phyloP scores from a whole-genome alignment of 1,140 invertebrate species.

The fruit fly (Drosophila melanogaster) region DNA sequence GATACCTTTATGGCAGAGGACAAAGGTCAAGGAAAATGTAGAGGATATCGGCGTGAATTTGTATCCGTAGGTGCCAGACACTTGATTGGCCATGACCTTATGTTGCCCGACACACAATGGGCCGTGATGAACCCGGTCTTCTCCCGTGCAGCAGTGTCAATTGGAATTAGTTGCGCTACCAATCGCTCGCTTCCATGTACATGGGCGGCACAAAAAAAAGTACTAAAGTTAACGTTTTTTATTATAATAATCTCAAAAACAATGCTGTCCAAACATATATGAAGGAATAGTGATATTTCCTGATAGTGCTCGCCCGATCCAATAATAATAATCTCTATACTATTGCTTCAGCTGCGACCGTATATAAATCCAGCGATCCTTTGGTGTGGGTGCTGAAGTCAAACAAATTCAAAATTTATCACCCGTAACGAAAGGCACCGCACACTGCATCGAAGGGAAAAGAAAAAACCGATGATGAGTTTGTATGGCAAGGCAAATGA shows the following conservation, averaged over 20 bases:
- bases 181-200: slow-evolving; percentile 15
- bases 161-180: slow-evolving; percentile 70
- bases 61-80: slow-evolving; percentile 23
- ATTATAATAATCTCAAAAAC: too few relatives aligned
- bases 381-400: slow-evolving; percentile 70
- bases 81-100: slow-evolving; percentile 75
- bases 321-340: background rate
- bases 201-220: background rate
- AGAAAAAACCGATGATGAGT: slow-evolving; percentile 58
- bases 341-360: background rate
- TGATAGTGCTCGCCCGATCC: too few relatives aligned
- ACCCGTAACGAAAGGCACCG: slow-evolving; percentile 46
- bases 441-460: slow-evolving; percentile 8
- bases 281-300: too few relatives aligned
- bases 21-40: slow-evolving; percentile 17
- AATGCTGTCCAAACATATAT: too few relatives aligned
- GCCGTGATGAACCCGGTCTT: slow-evolving; percentile 55
- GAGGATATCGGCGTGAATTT: slow-evolving; percentile 9
- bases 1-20: background rate
- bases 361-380: background rate
- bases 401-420: slow-evolving; percentile 82
- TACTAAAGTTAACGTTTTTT: background rate
- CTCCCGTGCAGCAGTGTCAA: slow-evolving; percentile 66
- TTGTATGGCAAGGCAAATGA: slow-evolving; percentile 65
- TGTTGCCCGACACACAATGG: slow-evolving; percentile 80